Evolutionary conservation across 2,888 invertebrate species (phyloP).

Genomic region (Corythucha ciliata): DNA sequence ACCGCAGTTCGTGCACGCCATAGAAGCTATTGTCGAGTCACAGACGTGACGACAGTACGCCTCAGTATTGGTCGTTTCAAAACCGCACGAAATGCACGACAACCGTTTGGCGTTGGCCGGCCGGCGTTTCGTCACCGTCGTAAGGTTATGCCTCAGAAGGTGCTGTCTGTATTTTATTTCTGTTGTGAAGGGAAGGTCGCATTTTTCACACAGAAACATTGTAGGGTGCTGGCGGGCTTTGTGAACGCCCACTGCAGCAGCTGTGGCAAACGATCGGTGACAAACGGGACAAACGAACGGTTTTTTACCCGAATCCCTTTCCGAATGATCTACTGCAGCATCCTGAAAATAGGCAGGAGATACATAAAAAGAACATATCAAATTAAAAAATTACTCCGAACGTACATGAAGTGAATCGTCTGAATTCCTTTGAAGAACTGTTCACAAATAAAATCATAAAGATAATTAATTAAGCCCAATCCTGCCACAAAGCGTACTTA

Average conservation of each 20-base stretch:
- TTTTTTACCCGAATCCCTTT: slow-evolving; percentile 18
- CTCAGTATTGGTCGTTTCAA: slow-evolving; percentile 27
- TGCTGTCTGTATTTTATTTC: slow-evolving; percentile 23
- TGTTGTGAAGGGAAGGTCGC: slow-evolving; percentile 20
- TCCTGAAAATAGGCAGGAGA: slow-evolving; percentile 17
- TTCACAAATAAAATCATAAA: too few species aligned
- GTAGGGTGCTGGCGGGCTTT: slow-evolving; percentile 22
- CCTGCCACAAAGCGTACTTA: too few species aligned
- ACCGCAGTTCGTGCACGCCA: slow-evolving; percentile 22
- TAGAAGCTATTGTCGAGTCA: slow-evolving; percentile 24
- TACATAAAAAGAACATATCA: too few species aligned
- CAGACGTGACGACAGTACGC: slow-evolving; percentile 28
- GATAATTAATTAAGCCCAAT: too few species aligned
- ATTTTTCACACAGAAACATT: slow-evolving; percentile 18
- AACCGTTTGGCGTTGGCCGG: slow-evolving; percentile 19
- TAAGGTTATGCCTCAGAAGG: slow-evolving; percentile 12
- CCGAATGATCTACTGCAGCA: slow-evolving; percentile 1
- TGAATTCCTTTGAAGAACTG: too few species aligned
- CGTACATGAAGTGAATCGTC: too few species aligned
- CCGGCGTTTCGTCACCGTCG: not conserved
- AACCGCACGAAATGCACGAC: slow-evolving; percentile 27
- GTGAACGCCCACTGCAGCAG: slow-evolving; percentile 25
- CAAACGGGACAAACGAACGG: slow-evolving; percentile 24
- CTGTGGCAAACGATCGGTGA: slow-evolving; percentile 21
- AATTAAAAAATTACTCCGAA: too few species aligned